phyloP scores from a whole-genome alignment of 2,888 invertebrate genomes.

The Eumerus sabulonum region DNA sequence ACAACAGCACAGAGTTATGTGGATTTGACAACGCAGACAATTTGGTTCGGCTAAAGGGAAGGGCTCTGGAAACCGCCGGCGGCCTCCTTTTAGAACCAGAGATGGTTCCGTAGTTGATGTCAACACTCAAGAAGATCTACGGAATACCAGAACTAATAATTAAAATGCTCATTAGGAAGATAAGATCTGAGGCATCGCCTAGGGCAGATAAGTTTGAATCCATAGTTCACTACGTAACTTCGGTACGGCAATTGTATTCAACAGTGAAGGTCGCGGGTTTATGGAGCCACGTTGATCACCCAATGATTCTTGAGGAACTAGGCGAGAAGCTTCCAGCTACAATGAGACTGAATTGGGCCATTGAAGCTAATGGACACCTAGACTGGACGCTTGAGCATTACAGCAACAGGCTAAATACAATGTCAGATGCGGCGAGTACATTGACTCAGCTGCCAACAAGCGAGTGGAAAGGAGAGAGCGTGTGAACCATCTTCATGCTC shows the following conservation, averaged over 20 bases:
- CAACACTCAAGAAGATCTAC: slow-evolving; percentile 6
- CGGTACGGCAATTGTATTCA: slow-evolving; percentile 46
- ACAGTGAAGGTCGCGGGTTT: slow-evolving; percentile 54
- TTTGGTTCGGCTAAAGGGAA: neutral
- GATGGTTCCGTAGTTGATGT: slow-evolving; percentile 8
- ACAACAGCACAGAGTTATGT: neutral
- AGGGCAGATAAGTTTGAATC: slow-evolving; percentile 17
- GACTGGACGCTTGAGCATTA: slow-evolving; percentile 20
- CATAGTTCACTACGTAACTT: slow-evolving; percentile 26
- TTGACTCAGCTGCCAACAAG: slow-evolving; percentile 9
- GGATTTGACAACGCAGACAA: neutral
- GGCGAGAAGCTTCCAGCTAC: slow-evolving; percentile 57
- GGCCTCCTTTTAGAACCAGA: slow-evolving; percentile 6
- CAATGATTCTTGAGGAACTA: slow-evolving; percentile 56
- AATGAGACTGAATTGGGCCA: slow-evolving; percentile 56
- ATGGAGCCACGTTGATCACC: slow-evolving; percentile 44
- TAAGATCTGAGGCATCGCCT: slow-evolving; percentile 3
- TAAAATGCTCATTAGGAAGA: neutral
- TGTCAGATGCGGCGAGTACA: slow-evolving; percentile 51
- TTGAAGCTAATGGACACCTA: neutral
- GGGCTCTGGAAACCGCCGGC: slow-evolving; percentile 17
- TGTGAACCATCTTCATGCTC: slow-evolving; percentile 10
- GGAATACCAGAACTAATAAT: slow-evolving; percentile 25
- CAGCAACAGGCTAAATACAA: slow-evolving; percentile 43
- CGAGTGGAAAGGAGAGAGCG: too few relatives aligned